Conservation (phyloP, 2,888 invertebrate species). For the Cepaea hortensis region DNA sequence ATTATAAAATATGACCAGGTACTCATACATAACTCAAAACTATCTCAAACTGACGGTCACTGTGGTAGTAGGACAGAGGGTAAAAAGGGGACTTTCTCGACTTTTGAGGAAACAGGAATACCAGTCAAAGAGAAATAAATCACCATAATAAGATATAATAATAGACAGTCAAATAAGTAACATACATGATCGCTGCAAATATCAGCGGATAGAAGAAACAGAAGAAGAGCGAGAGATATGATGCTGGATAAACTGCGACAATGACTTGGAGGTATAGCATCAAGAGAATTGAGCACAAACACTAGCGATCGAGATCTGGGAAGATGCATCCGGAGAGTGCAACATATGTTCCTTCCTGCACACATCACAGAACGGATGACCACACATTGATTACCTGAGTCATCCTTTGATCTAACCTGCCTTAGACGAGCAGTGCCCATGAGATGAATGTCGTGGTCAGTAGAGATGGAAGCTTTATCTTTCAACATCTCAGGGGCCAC, state of each 20-base stretch:
- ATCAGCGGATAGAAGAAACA: not conserved
- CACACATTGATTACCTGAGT: not conserved
- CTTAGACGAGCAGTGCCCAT: constrained; percentile 30
- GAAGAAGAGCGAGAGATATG: too few relatives aligned
- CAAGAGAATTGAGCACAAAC: not conserved
- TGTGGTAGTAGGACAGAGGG: too few relatives aligned
- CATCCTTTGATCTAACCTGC: constrained; percentile 25
- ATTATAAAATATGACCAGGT: too few relatives aligned
- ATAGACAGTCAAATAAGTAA: not conserved
- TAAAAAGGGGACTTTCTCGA: too few relatives aligned
- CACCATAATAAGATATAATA: not conserved
- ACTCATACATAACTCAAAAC: too few relatives aligned
- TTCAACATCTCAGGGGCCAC: too few relatives aligned
- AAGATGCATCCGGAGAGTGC: not conserved
- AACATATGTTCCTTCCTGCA: not conserved
- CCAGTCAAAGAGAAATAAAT: too few relatives aligned
- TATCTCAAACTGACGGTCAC: too few relatives aligned
- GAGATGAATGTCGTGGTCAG: not conserved
- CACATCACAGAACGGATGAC: not conserved
- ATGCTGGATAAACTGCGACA: too few relatives aligned
- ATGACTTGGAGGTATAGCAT: too few relatives aligned
- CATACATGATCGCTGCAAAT: not conserved
- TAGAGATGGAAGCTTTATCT: not conserved
- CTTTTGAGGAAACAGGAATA: too few relatives aligned
- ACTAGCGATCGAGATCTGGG: not conserved